Evolutionary conservation across 2,113 vertebrate species (phyloP).

Genomic region (Mesembrinibis cayennensis): DNA sequence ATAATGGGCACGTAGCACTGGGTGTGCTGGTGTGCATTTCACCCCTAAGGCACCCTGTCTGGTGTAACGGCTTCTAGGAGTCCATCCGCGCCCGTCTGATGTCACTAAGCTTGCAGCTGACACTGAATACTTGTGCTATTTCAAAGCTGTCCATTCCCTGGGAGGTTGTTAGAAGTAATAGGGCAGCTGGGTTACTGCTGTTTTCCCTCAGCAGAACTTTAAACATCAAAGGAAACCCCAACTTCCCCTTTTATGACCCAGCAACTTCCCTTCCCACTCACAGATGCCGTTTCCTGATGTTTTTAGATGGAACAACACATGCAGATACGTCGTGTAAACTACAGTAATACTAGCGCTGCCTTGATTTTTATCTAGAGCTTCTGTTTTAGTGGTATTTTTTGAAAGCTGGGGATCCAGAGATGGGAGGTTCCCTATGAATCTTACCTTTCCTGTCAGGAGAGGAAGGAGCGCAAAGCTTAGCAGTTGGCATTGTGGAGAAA

Average conservation of each 20-base stretch:
- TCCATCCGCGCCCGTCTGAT: neutral
- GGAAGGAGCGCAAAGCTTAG: neutral
- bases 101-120: neutral
- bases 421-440: neutral
- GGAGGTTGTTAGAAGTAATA: neutral
- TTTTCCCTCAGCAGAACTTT: neutral
- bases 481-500: neutral
- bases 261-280: neutral
- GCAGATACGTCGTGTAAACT: neutral
- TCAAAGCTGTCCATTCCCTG: neutral
- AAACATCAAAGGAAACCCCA: neutral
- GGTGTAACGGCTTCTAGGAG: neutral
- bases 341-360: neutral
- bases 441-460: neutral
- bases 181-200: neutral
- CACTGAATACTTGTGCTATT: neutral
- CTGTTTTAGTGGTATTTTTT: neutral
- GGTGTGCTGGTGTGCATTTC: slow-evolving; percentile 17
- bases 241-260: neutral
- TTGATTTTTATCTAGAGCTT: slow-evolving; percentile 1
- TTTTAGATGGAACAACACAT: neutral
- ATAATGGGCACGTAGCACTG: neutral
- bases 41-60: neutral
- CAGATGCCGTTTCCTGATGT: neutral
- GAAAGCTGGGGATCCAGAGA: neutral